Evolutionary conservation across 2,888 invertebrate genomes (phyloP), one percentile per base, ranked within the genome.

Genomic region (Rotaria macrura): DNA sequence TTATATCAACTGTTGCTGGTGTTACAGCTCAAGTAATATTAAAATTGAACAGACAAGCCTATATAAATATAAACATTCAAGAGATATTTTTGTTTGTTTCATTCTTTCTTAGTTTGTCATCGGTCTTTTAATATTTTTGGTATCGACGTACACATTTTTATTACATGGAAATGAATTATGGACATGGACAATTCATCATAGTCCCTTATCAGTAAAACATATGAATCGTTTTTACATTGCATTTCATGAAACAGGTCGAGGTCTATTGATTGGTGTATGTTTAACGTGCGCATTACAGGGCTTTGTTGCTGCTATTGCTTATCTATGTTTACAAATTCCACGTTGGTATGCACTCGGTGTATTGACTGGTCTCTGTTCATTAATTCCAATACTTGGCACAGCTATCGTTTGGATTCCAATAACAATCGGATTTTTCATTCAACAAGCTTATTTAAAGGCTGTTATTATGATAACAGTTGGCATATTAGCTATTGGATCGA

Each of bases 241-340:
- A 25, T 79, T 79, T 25, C 43, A 79, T 79, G 79, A 79, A 79
- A 79, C 79, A 20, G 79, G 79, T 40, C 79, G 79, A n/a, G 79
- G 79, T 79, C 12, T 79, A 43, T 79, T 79, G n/a, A 79, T 79
- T n/a, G 79, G 79, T 12, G 79, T 79, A n/a, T 40, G 79, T 79
- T 43, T 79, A n/a, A 79, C 79, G n/a, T 79, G 79, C 43, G 40
- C n/a, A n/a, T 43, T 79, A 4, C 79, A 79, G 43, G 79, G 79
- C 10, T 12, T 79, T 43, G 79, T 79, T 79, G 79, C 79, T 25
- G 79, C 79, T 40, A 79, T 79, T 79, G 79, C 79, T n/a, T 79
- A 79, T 79, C 43, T 79, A 79, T 79, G 79, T 79, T 43, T 79
- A 79, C 79, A 43, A 43, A 79, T 79, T 43, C 79, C 79, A 43